Percentiles rank a stretch among this genome's conserved stretches.
Conservation (phyloP, 2,888 invertebrate species). For the Palloptera scutellata region DNA sequence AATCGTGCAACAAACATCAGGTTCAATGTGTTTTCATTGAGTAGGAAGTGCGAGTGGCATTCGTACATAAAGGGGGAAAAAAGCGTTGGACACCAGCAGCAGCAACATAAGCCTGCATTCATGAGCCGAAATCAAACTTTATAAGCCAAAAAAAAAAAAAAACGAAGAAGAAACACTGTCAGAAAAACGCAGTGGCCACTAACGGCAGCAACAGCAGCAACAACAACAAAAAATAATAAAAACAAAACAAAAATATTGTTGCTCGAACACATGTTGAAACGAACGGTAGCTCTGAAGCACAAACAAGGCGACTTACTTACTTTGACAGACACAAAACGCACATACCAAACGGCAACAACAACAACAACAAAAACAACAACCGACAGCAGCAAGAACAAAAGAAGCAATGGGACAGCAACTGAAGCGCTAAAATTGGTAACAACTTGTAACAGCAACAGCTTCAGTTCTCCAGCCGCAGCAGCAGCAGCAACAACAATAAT, state of each 20-base stretch:
- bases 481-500: constrained; percentile 9
- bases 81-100: constrained; percentile 9
- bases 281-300: constrained; percentile 5
- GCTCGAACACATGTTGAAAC: neutral
- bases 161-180: neutral
- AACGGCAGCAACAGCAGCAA: neutral
- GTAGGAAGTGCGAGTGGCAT: constrained; percentile 33
- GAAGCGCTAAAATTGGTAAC: constrained; percentile 38
- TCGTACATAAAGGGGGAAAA: constrained; percentile 2
- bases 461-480: constrained; percentile 9
- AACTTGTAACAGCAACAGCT: constrained; percentile 29
- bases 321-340: constrained; percentile 8
- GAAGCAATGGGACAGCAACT: constrained; percentile 6
- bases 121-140: constrained; percentile 27
- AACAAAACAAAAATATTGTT: neutral
- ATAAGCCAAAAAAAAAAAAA: constrained; percentile 9
- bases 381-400: neutral
- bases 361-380: constrained; percentile 10
- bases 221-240: neutral
- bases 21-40: constrained; percentile 32
- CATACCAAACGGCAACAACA: constrained; percentile 25
- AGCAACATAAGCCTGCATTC: constrained; percentile 22
- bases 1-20: constrained; percentile 25
- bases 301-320: constrained; percentile 15
- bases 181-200: neutral